Conservation (phyloP, 2,797 vertebrate genomes). For the Synanceia verrucosa region DNA sequence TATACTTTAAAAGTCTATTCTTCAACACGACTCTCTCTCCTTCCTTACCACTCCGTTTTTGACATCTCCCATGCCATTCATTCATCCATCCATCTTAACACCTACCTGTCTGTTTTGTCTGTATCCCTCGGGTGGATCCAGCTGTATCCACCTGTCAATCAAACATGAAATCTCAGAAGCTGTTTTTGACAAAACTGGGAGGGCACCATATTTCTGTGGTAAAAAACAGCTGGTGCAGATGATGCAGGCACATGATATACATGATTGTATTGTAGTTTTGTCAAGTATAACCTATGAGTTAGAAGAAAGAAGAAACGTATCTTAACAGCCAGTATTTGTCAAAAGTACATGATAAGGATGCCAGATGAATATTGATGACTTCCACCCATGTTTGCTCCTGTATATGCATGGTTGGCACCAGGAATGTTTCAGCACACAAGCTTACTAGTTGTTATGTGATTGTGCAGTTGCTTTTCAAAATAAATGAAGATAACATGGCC, state of each 20-base stretch:
- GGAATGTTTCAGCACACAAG: too few relatives aligned
- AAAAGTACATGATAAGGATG: background rate
- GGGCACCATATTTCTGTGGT: background rate
- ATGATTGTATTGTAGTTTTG: background rate
- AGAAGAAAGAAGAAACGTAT: background rate
- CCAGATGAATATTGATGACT: background rate
- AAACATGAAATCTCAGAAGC: slow-evolving; percentile 36
- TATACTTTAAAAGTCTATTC: slow-evolving; percentile 19
- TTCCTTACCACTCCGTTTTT: background rate
- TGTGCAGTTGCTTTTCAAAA: too few relatives aligned
- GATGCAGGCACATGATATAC: background rate
- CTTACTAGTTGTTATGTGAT: too few relatives aligned
- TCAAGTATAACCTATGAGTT: background rate
- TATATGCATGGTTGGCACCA: background rate
- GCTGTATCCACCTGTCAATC: slow-evolving; percentile 47
- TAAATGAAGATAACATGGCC: too few relatives aligned
- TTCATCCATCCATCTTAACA: slow-evolving; percentile 14
- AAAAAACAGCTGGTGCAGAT: slow-evolving; percentile 21
- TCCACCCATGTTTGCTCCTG: background rate
- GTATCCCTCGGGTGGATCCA: slow-evolving; percentile 31
- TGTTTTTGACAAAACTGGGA: slow-evolving; percentile 21
- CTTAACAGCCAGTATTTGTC: background rate
- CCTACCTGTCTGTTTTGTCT: slow-evolving; percentile 14
- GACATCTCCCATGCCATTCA: slow-evolving; percentile 24
- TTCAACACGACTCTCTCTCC: background rate